Evolutionary conservation across 2,113 vertebrate genomes (phyloP).

Genomic region (Passerina amoena): DNA sequence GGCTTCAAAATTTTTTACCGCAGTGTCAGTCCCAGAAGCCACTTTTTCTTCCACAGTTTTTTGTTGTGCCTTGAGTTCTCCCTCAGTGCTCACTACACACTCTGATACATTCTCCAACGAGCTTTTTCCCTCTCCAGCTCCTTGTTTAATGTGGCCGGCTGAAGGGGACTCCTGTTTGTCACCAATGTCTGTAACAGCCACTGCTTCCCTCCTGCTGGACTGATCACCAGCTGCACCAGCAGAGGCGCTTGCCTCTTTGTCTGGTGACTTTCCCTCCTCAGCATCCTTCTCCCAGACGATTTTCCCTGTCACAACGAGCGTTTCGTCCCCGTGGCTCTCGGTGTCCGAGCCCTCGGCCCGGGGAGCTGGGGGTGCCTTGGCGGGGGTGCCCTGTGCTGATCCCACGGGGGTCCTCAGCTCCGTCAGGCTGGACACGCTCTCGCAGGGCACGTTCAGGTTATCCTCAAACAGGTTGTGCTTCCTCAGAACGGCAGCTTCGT

Average conservation of each 20-base stretch:
- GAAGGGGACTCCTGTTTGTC: background rate
- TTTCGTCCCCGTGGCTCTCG: slow-evolving; percentile 28
- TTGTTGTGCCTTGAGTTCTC: background rate
- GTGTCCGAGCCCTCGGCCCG: slow-evolving; percentile 28
- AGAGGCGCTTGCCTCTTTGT: background rate
- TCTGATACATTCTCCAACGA: background rate
- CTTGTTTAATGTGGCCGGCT: background rate
- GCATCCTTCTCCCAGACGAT: slow-evolving; percentile 7
- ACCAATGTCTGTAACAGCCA: background rate
- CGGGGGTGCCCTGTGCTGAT: slow-evolving; percentile 80
- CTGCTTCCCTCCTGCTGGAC: background rate
- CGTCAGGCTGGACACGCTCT: slow-evolving; percentile 83
- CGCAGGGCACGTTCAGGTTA: slow-evolving; percentile 76
- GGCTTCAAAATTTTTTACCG: background rate
- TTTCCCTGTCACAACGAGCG: background rate
- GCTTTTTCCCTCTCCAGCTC: background rate
- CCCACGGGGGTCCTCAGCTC: slow-evolving; percentile 73
- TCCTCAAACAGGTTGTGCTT: slow-evolving; percentile 90
- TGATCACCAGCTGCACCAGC: background rate
- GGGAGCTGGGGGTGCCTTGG: background rate
- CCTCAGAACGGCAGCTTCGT: slow-evolving; percentile 85
- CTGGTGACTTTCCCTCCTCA: background rate
- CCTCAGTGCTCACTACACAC: background rate
- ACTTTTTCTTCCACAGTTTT: background rate
- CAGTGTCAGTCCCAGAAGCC: background rate